These are phyloP conservation scores for Mythimna loreyi DNA, from an alignment of 2,888 invertebrate species.

Conservation along the genomic window DNA sequence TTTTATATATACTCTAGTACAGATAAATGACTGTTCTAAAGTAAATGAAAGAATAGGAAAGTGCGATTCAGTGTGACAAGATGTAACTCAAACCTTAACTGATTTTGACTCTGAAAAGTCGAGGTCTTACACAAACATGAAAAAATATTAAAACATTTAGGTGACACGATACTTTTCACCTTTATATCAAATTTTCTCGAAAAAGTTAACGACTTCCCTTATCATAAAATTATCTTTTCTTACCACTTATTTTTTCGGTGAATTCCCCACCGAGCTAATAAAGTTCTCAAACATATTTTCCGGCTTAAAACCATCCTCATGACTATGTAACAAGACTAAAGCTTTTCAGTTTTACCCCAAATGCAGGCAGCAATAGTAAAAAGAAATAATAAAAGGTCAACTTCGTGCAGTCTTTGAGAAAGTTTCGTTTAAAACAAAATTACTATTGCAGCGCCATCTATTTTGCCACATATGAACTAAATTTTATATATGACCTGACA, in stretches of 20 bases:
- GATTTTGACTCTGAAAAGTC: no score
- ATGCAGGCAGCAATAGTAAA: conserved; percentile 16
- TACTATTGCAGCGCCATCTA: no score
- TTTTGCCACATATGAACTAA: no score
- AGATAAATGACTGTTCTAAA: no score
- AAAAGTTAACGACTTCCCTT: not conserved
- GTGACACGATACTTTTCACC: not conserved
- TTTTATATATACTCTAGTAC: no score
- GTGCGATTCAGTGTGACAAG: no score
- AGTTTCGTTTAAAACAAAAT: no score
- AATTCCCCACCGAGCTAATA: conserved; percentile 38
- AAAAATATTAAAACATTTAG: no score
- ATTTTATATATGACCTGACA: no score
- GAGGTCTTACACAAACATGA: no score
- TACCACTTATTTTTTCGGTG: conserved; percentile 22
- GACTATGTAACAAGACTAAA: conserved; percentile 52
- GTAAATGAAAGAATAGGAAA: no score
- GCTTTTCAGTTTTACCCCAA: conserved; percentile 55
- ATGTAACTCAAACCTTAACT: no score
- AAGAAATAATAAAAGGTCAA: conserved; percentile 18
- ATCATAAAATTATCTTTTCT: conserved; percentile 4
- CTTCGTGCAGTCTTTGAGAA: not conserved
- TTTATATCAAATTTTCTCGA: not conserved
- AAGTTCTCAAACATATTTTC: conserved; percentile 46
- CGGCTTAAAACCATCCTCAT: conserved; percentile 45